A percentile compares a stretch with the other conserved stretches of the same genome.
Evolutionary conservation across 1,140 invertebrate genomes (phyloP).

Genomic region (Ylistrum balloti): DNA sequence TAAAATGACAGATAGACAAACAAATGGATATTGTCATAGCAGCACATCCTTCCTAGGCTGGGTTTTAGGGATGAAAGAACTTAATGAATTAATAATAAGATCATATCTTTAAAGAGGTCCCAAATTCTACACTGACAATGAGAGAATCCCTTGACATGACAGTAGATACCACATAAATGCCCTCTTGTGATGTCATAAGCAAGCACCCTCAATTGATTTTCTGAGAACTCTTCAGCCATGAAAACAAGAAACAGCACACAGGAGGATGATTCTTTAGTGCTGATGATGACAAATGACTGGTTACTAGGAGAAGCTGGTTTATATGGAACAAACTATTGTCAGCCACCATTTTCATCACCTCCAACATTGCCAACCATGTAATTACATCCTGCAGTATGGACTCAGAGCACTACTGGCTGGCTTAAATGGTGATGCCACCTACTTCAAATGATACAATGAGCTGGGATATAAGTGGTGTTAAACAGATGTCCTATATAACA

Average conservation of each 20-base stretch:
- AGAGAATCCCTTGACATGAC: not conserved
- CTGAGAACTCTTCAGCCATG: conserved; percentile 20
- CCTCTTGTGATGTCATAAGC: not conserved
- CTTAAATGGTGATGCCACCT: not conserved
- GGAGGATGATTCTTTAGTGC: not conserved
- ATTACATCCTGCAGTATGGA: not conserved
- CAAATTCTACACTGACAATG: not conserved
- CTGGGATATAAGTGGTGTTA: no score
- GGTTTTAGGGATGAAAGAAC: no score
- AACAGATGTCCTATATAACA: not conserved
- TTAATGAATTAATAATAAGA: no score
- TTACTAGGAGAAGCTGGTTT: not conserved
- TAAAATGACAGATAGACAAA: no score
- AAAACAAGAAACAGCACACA: conserved; percentile 35
- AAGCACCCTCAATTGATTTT: not conserved
- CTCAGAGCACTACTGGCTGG: not conserved
- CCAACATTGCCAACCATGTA: not conserved
- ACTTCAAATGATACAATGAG: not conserved
- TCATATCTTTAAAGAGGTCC: no score
- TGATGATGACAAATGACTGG: conserved; percentile 4
- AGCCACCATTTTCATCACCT: not conserved
- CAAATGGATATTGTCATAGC: no score
- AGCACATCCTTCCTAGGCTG: no score
- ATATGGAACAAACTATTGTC: not conserved
- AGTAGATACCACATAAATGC: not conserved